phyloP scores from a whole-genome alignment of 2,888 invertebrate genomes.

The Odontocolon sp. region DNA sequence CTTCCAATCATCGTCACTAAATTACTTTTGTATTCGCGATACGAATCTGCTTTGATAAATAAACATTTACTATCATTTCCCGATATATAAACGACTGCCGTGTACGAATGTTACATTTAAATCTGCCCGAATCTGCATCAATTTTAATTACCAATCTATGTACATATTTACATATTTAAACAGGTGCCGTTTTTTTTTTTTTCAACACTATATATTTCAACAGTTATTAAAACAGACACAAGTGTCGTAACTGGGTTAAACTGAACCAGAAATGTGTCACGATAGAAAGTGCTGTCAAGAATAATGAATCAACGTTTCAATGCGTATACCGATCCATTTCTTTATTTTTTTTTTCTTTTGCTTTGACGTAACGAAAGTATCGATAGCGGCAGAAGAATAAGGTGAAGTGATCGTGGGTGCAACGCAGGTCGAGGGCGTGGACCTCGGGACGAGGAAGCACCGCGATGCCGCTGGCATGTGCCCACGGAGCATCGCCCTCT shows the following conservation, averaged over 20 bases:
- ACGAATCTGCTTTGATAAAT: background rate
- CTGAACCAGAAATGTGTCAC: background rate
- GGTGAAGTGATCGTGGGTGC: constrained; percentile 53
- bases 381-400: constrained; percentile 15
- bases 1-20: background rate
- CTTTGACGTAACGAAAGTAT: constrained; percentile 6
- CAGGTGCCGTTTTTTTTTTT: too few relatives aligned
- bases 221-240: background rate
- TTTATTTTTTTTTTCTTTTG: background rate
- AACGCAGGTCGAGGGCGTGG: constrained; percentile 64
- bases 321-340: constrained; percentile 6
- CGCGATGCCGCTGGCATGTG: constrained; percentile 62
- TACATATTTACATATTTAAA: background rate
- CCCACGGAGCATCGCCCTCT: constrained; percentile 64
- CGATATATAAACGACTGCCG: background rate
- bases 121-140: background rate
- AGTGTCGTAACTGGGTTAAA: background rate
- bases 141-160: background rate
- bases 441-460: constrained; percentile 64
- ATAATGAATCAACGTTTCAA: background rate
- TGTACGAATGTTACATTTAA: too few relatives aligned
- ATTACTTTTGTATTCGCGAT: background rate
- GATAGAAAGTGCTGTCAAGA: background rate
- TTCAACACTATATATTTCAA: background rate
- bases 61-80: background rate